Percentiles rank a stretch among this genome's conserved stretches.
phyloP scores from a whole-genome alignment of 2,797 vertebrate species.

The Sciaenops ocellatus region DNA sequence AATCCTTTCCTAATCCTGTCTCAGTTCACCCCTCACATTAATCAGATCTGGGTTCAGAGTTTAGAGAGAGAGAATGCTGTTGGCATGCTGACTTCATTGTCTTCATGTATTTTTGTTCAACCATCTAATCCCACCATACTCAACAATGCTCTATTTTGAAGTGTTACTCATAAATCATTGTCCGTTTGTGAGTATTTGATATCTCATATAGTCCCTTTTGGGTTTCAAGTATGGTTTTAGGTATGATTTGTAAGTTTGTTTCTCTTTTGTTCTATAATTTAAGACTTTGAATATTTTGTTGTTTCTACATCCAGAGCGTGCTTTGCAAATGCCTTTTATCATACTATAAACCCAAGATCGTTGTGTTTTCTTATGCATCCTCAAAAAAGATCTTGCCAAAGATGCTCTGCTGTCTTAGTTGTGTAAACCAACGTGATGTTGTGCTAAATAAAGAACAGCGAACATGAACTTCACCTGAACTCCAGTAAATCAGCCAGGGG shows the following conservation, averaged over 20 bases:
- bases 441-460: not conserved
- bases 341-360: not conserved
- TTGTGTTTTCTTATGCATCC: not conserved
- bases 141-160: not conserved
- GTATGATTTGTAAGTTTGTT: not conserved
- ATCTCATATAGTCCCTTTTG: constrained; percentile 15
- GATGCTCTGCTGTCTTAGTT: not conserved
- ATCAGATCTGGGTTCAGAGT: constrained; percentile 48
- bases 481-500: constrained; percentile 15
- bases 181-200: constrained; percentile 30
- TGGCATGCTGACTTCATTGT: constrained; percentile 65
- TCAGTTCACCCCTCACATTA: constrained; percentile 32
- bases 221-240: not conserved
- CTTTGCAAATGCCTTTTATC: not conserved
- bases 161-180: not conserved
- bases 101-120: constrained; percentile 29
- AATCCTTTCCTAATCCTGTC: constrained; percentile 25
- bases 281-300: not conserved
- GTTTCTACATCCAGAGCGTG: not conserved
- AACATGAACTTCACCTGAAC: not conserved
- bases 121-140: constrained; percentile 15
- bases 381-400: not conserved
- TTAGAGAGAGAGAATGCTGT: constrained; percentile 69
- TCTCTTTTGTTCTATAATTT: constrained; percentile 3
- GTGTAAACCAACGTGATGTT: constrained; percentile 15